Evolutionary conservation across 2,888 invertebrate species (phyloP).

Genomic region (Eilema depressum): DNA sequence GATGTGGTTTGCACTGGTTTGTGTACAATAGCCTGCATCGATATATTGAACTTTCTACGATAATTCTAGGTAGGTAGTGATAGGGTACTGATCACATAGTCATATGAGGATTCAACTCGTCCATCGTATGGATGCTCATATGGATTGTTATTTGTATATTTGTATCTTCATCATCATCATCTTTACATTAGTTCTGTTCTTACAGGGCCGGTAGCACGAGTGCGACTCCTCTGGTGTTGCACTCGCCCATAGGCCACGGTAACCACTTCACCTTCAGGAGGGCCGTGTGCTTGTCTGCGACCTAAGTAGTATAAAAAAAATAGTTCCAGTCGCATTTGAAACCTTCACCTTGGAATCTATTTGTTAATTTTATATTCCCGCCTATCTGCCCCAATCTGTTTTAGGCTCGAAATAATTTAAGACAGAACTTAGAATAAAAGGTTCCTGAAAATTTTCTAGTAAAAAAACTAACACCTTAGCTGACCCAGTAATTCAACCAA

Average conservation of each 20-base stretch:
- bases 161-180: not conserved
- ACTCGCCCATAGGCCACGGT: no score
- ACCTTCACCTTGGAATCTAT: no score
- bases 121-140: not conserved
- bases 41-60: not conserved
- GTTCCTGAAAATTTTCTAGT: no score
- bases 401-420: not conserved
- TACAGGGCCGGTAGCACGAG: no score
- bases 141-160: not conserved
- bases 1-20: slow-evolving; percentile 22
- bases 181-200: no score
- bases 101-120: not conserved
- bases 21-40: not conserved
- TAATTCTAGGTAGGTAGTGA: not conserved
- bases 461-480: not conserved
- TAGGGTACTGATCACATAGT: not conserved
- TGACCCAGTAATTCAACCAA: not conserved
- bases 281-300: no score
- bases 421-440: no score
- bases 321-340: no score
- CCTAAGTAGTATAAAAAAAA: no score
- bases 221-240: no score
- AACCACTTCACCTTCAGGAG: no score
- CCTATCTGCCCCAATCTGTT: not conserved
- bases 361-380: no score